Conservation (phyloP, 2,113 vertebrate species). For the Myrmophylax atrothorax region DNA sequence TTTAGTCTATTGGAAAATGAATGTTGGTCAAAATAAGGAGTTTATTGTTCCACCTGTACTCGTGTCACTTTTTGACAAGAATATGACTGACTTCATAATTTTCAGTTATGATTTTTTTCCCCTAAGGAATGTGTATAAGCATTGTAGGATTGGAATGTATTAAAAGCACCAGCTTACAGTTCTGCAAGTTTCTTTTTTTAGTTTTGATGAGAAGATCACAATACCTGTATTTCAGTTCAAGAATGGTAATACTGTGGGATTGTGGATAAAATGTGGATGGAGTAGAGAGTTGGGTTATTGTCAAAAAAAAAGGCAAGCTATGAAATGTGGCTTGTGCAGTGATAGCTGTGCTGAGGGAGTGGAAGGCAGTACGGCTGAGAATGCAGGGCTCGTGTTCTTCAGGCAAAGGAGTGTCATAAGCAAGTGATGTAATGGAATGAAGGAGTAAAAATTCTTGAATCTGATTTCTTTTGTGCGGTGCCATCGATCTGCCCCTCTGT, state of each 20-base stretch:
- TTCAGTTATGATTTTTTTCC: rapidly evolving
- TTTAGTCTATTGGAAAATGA: not conserved
- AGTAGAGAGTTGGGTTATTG: not conserved
- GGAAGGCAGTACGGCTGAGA: not conserved
- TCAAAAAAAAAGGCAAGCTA: not conserved
- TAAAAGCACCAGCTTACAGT: not conserved
- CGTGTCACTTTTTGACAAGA: not conserved
- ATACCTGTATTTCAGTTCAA: not conserved
- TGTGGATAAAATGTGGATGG: not conserved
- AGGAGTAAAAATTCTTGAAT: not conserved
- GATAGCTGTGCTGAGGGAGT: not conserved
- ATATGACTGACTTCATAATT: not conserved
- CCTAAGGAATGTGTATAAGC: not conserved
- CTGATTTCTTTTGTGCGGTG: not conserved
- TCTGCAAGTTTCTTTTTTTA: not conserved
- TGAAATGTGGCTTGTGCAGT: not conserved
- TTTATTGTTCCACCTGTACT: not conserved
- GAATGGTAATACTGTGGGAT: not conserved
- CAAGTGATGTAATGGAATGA: not conserved
- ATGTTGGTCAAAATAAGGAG: not conserved
- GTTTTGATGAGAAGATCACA: not conserved
- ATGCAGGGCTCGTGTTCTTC: not conserved
- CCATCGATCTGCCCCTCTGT: not conserved
- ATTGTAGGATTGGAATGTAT: not conserved
- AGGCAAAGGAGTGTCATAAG: not conserved